Evolutionary conservation across 2,797 vertebrate genomes (phyloP).

Genomic region (Dermochelys coriacea): DNA sequence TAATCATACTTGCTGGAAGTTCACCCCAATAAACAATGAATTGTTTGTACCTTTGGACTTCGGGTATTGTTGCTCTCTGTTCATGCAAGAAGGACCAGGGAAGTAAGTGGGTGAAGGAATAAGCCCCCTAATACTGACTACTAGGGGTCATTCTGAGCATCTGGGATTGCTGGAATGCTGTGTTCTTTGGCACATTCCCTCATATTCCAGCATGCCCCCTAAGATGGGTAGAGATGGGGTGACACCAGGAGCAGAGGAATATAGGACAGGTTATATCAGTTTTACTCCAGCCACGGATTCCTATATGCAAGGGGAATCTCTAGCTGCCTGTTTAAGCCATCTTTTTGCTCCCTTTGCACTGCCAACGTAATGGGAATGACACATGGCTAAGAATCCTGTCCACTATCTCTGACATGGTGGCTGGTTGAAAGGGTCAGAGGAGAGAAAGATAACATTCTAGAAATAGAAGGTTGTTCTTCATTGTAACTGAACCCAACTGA

Average conservation of each 20-base stretch:
- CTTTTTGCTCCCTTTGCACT: neutral
- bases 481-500: neutral
- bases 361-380: neutral
- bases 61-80: no score
- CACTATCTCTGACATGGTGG: neutral
- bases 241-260: neutral
- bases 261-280: neutral
- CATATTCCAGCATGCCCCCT: neutral
- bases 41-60: no score
- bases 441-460: slow-evolving; percentile 8
- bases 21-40: no score
- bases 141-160: neutral
- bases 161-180: neutral
- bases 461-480: neutral
- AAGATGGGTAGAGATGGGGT: neutral
- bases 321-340: neutral
- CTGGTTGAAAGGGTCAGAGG: neutral
- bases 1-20: no score
- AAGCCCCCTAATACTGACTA: neutral
- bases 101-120: no score
- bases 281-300: neutral
- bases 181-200: neutral
- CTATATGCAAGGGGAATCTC: neutral
- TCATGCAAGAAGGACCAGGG: no score
- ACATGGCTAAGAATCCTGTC: neutral